Evolutionary conservation across 2,113 vertebrate species (phyloP).

Genomic region (Nestor notabilis): DNA sequence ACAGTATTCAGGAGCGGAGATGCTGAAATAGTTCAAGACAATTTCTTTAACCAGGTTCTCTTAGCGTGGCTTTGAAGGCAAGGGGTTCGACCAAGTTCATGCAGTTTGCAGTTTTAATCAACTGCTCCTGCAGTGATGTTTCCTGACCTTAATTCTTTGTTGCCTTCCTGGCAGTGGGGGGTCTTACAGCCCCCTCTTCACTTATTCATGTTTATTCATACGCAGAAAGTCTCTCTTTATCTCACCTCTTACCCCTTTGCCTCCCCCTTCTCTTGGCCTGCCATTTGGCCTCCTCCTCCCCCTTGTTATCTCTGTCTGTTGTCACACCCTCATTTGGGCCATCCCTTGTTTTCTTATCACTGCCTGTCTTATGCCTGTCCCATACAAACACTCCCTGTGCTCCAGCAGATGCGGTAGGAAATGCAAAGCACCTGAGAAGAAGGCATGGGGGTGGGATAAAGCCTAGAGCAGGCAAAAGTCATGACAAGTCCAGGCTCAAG

Average conservation of each 20-base stretch:
- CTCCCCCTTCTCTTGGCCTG: not conserved
- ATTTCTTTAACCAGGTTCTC: not conserved
- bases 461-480: not conserved
- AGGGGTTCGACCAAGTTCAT: not conserved
- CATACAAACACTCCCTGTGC: not conserved
- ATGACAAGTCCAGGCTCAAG: not conserved
- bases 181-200: not conserved
- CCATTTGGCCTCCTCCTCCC: constrained; percentile 51
- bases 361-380: not conserved
- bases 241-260: not conserved
- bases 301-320: constrained; percentile 10
- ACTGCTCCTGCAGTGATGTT: not conserved
- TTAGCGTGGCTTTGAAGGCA: not conserved
- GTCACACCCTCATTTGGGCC: constrained; percentile 13
- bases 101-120: constrained; percentile 3
- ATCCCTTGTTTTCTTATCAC: constrained; percentile 41
- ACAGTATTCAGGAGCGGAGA: not conserved
- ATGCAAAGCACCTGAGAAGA: not conserved
- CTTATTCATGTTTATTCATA: constrained; percentile 39
- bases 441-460: not conserved
- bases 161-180: not conserved
- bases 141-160: not conserved
- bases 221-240: constrained; percentile 22
- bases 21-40: not conserved
- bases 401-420: constrained; percentile 32